phyloP scores from a whole-genome alignment of 2,888 invertebrate species.

The Girardia tigrina region DNA sequence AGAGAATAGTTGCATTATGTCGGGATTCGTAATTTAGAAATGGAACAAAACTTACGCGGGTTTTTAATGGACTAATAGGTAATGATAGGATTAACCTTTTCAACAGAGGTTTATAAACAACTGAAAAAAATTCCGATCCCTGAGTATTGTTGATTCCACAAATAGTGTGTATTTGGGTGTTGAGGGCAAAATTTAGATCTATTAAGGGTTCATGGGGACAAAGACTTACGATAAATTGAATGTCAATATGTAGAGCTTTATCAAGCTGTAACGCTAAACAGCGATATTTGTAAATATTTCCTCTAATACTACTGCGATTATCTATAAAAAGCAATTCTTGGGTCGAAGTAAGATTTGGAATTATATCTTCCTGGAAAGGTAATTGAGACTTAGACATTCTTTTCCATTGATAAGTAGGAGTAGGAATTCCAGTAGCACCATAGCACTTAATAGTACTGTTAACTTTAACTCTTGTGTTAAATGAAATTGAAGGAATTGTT shows the following conservation, averaged over 20 bases:
- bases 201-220: not conserved
- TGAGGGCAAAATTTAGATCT: not conserved
- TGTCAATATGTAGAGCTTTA: not conserved
- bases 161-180: not conserved
- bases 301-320: not conserved
- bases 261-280: not conserved
- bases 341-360: not conserved
- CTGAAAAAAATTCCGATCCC: not conserved
- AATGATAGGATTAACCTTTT: not conserved
- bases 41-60: not conserved
- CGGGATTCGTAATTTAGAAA: not conserved
- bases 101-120: not conserved
- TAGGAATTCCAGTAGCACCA: not conserved
- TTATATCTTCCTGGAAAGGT: not conserved
- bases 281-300: not conserved
- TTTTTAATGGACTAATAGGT: not conserved
- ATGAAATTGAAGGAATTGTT: not conserved
- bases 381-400: not conserved
- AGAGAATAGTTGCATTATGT: not conserved
- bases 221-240: not conserved
- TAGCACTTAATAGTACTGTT: not conserved
- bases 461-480: not conserved
- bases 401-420: not conserved
- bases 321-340: not conserved
- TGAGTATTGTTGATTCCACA: not conserved